Conservation (phyloP, 2,888 invertebrate genomes). For the Torymus aiolomorphi region DNA sequence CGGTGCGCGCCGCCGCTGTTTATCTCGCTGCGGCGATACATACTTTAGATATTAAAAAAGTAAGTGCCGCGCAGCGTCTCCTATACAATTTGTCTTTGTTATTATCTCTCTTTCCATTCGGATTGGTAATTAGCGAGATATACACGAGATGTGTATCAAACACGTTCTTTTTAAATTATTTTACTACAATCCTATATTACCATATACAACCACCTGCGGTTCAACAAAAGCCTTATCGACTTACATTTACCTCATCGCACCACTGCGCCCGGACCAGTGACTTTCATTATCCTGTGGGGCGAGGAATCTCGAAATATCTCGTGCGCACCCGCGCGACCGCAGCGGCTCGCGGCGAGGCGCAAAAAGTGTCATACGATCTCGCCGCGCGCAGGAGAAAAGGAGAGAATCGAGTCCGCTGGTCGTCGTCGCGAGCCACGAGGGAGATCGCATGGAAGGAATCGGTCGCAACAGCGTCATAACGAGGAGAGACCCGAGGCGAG, state of each 20-base stretch:
- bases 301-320: no score
- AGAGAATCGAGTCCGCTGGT: slow-evolving; percentile 37
- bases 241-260: no score
- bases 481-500: neutral
- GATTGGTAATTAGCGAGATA: no score
- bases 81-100: no score
- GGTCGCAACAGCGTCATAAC: slow-evolving; percentile 39
- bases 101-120: no score
- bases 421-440: slow-evolving; percentile 25
- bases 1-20: neutral
- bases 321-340: no score
- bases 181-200: no score
- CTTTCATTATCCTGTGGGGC: neutral
- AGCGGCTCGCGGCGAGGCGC: neutral
- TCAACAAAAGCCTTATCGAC: no score
- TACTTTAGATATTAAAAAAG: slow-evolving; percentile 23
- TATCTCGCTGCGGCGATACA: slow-evolving; percentile 35
- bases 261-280: neutral
- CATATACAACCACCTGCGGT: no score
- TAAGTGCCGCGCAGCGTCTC: no score
- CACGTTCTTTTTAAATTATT: no score
- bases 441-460: slow-evolving; percentile 38
- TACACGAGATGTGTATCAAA: no score
- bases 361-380: slow-evolving; percentile 46
- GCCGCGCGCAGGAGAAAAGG: slow-evolving; percentile 1